Evolutionary conservation across 2,113 vertebrate species (phyloP).

Genomic region (Brachirus orientalis): DNA sequence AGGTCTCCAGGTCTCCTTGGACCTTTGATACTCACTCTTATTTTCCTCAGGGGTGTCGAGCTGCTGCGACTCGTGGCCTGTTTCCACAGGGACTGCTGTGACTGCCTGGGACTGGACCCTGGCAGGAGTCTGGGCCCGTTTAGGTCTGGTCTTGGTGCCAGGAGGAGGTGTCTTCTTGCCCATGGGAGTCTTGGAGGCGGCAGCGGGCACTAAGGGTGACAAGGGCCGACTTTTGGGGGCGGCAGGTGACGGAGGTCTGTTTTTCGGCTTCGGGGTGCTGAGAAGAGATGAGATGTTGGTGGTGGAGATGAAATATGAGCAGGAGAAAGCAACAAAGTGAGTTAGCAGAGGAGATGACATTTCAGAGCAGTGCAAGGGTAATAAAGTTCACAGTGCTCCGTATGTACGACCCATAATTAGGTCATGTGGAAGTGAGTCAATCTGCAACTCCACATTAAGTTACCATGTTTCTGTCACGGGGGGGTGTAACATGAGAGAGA

Average conservation of each 20-base stretch:
- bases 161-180: conserved; percentile 80
- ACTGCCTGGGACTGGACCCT: conserved; percentile 74
- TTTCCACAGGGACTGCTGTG: conserved; percentile 75
- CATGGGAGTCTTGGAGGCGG: conserved; percentile 79
- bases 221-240: conserved; percentile 84
- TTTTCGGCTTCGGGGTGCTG: conserved; percentile 83
- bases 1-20: conserved; percentile 35
- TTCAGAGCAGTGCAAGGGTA: conserved; percentile 2
- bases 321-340: background rate
- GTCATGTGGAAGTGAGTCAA: conserved; percentile 31
- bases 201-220: conserved; percentile 82
- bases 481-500: conserved; percentile 20
- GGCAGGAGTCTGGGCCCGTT: conserved; percentile 79
- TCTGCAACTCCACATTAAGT: conserved; percentile 13
- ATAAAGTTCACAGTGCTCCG: conserved; percentile 2
- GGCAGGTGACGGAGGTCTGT: conserved; percentile 86
- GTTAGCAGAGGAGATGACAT: background rate
- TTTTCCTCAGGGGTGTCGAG: conserved; percentile 61
- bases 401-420: conserved; percentile 26
- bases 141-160: conserved; percentile 83
- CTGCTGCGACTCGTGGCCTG: conserved; percentile 56
- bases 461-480: conserved; percentile 10
- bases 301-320: background rate
- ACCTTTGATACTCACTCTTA: conserved; percentile 64
- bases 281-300: background rate